phyloP scores from a whole-genome alignment of 2,113 vertebrate genomes.

The Megaleporinus macrocephalus region DNA sequence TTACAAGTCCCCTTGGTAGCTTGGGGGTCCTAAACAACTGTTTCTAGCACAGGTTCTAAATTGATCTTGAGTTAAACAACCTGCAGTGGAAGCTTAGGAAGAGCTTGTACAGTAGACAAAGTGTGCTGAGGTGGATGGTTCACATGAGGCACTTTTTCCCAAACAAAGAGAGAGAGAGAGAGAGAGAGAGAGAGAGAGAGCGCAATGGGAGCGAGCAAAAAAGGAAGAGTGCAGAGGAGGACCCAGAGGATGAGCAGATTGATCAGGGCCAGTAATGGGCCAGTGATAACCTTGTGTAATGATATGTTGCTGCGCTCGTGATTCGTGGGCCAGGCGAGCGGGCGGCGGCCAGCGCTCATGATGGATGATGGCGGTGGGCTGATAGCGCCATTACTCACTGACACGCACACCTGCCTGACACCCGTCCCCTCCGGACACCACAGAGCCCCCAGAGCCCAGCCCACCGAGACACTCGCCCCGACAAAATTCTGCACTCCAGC shows the following conservation, averaged over 20 bases:
- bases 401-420: conserved; percentile 88
- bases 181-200: conserved; percentile 16
- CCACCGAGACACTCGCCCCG: conserved; percentile 75
- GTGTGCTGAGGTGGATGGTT: neutral
- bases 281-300: conserved; percentile 92
- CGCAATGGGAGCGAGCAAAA: too few relatives aligned
- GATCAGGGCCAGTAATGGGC: conserved; percentile 87
- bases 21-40: too few relatives aligned
- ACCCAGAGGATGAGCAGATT: conserved; percentile 78
- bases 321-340: conserved; percentile 69
- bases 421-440: conserved; percentile 82
- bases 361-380: conserved; percentile 94
- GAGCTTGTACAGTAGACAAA: neutral
- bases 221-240: conserved; percentile 6
- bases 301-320: conserved; percentile 89
- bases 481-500: conserved; percentile 75
- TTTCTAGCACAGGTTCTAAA: too few relatives aligned
- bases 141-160: neutral
- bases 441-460: conserved; percentile 76
- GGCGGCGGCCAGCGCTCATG: conserved; percentile 81
- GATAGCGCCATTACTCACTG: conserved; percentile 98
- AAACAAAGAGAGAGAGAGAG: conserved; percentile 4
- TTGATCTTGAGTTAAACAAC: neutral
- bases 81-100: neutral
- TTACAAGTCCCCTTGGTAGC: too few relatives aligned